These are phyloP conservation scores for Agrotis ipsilon DNA, from an alignment of 2,888 invertebrate species.

Conservation along the genomic window DNA sequence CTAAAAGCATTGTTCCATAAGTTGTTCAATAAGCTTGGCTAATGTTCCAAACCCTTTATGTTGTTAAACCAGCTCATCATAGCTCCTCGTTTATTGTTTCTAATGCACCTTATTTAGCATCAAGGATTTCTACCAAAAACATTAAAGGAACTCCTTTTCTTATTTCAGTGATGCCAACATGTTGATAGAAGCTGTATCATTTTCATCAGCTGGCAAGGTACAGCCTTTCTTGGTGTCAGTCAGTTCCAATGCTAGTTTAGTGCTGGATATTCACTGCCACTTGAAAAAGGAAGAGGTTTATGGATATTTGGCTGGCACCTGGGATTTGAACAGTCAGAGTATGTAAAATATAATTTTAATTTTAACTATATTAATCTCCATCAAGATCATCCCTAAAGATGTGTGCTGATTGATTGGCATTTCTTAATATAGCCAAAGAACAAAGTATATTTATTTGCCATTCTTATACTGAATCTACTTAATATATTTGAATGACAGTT, in stretches of 20 bases:
- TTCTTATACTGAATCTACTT: too few relatives aligned
- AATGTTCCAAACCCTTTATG: not conserved
- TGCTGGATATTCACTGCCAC: conserved; percentile 98
- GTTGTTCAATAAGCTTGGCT: too few relatives aligned
- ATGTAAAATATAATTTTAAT: too few relatives aligned
- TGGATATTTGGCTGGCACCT: conserved; percentile 98
- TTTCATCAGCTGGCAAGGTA: conserved; percentile 96
- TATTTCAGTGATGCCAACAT: conserved; percentile 96
- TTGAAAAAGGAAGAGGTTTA: conserved; percentile 98
- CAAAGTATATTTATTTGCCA: too few relatives aligned
- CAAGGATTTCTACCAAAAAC: conserved; percentile 28
- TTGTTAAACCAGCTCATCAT: not conserved
- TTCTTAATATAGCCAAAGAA: not conserved
- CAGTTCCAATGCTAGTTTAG: conserved; percentile 96
- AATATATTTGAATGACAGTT: not conserved
- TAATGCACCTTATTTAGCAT: conserved; percentile 14
- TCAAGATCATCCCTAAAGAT: not conserved
- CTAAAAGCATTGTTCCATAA: too few relatives aligned
- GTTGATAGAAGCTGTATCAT: conserved; percentile 97
- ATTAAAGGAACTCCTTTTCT: conserved; percentile 31
- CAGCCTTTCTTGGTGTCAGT: conserved; percentile 98
- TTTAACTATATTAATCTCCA: not conserved
- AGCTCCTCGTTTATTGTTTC: conserved; percentile 42
- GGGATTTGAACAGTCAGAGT: conserved; percentile 99
- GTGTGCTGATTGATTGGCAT: not conserved